Evolutionary conservation across 2,113 vertebrate genomes (phyloP).

Genomic region (Neopipo cinnamomea): DNA sequence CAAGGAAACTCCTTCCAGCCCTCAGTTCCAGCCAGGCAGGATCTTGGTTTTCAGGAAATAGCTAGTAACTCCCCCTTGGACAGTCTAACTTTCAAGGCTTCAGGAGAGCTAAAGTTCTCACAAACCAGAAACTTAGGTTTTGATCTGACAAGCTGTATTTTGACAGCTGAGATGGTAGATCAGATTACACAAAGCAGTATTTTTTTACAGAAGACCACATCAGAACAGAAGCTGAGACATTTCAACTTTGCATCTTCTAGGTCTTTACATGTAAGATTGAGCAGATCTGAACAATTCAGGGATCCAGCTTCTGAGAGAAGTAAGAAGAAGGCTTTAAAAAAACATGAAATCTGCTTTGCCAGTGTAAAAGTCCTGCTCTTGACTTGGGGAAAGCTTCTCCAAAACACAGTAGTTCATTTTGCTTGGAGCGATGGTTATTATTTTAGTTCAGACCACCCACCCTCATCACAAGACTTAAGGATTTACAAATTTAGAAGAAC

Average conservation of each 20-base stretch:
- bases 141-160: background rate
- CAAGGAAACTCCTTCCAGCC: background rate
- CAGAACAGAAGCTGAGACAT: background rate
- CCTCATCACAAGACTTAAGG: background rate
- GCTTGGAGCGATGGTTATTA: background rate
- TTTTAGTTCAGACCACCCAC: constrained; percentile 13
- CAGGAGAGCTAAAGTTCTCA: background rate
- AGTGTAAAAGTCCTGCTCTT: background rate
- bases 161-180: background rate
- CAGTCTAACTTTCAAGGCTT: background rate
- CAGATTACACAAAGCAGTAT: background rate
- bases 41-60: background rate
- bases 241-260: background rate
- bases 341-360: background rate
- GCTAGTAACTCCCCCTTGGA: background rate
- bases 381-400: background rate
- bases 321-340: background rate
- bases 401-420: background rate
- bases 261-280: background rate
- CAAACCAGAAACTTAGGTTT: background rate
- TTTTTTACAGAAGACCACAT: background rate
- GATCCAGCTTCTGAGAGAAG: background rate
- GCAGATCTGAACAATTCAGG: background rate
- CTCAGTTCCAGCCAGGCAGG: background rate
- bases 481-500: constrained; percentile 3